phyloP scores from a whole-genome alignment of 1,140 invertebrate genomes.

The Pomacea maculata region DNA sequence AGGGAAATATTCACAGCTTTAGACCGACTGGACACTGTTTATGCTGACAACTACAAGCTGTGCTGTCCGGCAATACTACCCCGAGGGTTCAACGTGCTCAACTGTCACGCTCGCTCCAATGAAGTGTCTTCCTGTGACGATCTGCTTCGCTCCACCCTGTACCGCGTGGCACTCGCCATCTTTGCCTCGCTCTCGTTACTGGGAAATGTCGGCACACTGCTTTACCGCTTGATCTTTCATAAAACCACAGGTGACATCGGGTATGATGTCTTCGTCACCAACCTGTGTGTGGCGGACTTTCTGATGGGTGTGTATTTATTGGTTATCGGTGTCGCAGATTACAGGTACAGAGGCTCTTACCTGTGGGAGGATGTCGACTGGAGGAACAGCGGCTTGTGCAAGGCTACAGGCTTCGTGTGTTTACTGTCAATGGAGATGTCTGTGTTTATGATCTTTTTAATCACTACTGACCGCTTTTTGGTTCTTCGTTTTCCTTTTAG shows the following conservation, averaged over 20 bases:
- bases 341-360: constrained; percentile 40
- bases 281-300: constrained; percentile 49
- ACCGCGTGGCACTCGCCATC: constrained; percentile 7
- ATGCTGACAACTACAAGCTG: constrained; percentile 5
- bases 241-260: not conserved
- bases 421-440: constrained; percentile 47
- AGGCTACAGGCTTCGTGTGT: constrained; percentile 43
- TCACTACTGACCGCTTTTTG: constrained; percentile 50
- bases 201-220: constrained; percentile 41
- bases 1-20: constrained; percentile 13
- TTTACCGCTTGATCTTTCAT: constrained; percentile 29
- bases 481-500: constrained; percentile 42
- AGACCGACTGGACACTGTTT: constrained; percentile 30
- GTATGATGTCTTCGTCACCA: constrained; percentile 40
- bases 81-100: constrained; percentile 17
- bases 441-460: constrained; percentile 41
- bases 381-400: constrained; percentile 40
- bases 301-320: constrained; percentile 55
- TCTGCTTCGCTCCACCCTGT: too few relatives aligned
- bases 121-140: too few relatives aligned
- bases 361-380: constrained; percentile 37
- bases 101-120: too few relatives aligned
- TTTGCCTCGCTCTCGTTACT: constrained; percentile 31
- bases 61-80: constrained; percentile 32
- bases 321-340: constrained; percentile 48